These are phyloP conservation scores for Ctenochaetus hawaiiensis DNA, from an alignment of 2,797 vertebrate genomes.

Conservation along the genomic window DNA sequence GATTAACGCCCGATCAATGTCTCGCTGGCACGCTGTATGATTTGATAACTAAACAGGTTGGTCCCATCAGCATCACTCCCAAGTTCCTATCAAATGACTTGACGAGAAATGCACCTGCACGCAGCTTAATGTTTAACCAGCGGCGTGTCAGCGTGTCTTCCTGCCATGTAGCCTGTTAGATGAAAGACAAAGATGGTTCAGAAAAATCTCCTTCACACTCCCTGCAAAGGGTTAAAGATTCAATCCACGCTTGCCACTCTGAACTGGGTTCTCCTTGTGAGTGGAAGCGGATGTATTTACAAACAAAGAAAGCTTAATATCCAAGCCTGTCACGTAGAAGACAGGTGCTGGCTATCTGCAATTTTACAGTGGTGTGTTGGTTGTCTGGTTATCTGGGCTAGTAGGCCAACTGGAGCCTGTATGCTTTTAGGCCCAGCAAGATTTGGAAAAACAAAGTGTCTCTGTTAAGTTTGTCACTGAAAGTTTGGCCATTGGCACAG, in stretches of 20 bases:
- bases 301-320: slow-evolving; percentile 83
- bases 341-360: slow-evolving; percentile 80
- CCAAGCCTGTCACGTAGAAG: slow-evolving; percentile 78
- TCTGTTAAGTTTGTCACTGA: slow-evolving; percentile 56
- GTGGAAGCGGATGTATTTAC: slow-evolving; percentile 81
- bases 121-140: slow-evolving; percentile 44
- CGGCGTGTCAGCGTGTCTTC: slow-evolving; percentile 38
- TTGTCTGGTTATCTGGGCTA: slow-evolving; percentile 72
- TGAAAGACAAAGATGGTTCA: slow-evolving; percentile 37
- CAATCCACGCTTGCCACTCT: slow-evolving; percentile 61
- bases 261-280: slow-evolving; percentile 77
- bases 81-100: slow-evolving; percentile 61
- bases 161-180: slow-evolving; percentile 36
- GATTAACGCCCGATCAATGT: slow-evolving; percentile 52
- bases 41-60: slow-evolving; percentile 68
- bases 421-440: slow-evolving; percentile 25
- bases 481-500: slow-evolving; percentile 58
- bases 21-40: slow-evolving; percentile 43
- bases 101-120: slow-evolving; percentile 63
- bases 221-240: slow-evolving; percentile 69
- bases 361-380: slow-evolving; percentile 65
- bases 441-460: slow-evolving; percentile 42
- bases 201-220: slow-evolving; percentile 31
- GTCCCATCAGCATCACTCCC: slow-evolving; percentile 62
- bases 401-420: slow-evolving; percentile 69